Base-by-base conservation (phyloP, 2,797 vertebrate species). In the Falco peregrinus region DNA sequence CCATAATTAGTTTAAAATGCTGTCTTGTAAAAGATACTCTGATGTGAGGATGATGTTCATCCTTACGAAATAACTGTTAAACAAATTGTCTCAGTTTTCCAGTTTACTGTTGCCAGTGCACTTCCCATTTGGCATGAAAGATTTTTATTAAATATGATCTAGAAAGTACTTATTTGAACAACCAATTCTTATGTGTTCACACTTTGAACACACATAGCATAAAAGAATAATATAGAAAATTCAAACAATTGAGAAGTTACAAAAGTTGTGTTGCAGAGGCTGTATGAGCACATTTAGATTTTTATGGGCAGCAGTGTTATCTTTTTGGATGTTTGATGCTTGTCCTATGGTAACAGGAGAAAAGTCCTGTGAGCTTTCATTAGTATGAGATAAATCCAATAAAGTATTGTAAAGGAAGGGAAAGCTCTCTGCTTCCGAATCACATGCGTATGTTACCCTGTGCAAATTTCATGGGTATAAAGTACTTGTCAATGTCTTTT, bases 41-140 rank as follows among this genome's bases (percentile, higher is more conserved):
- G 24, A 11, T 22, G 16, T n/a, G 39, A 61, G 60, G 31, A 48
- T 0, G 3, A 11, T 2, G 4, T 11, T 50, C 19, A 12, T 35
- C 19, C 48, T 63, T 9, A 9, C 3, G 47, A 43, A 65, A 67
- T 10, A 31, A 7, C 9, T 63, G 13, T 70, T 65, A 75, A 69
- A 63, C 20, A 37, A 74, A 56, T 43, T 11, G 13, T 53, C 16
- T 29, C 35, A 11, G 17, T 41, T 85, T 85, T 56, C 39, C 17
- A 15, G 2, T 61, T 70, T 50, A 5, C 20, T 18, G 9, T 35
- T 87, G 33, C 35, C n/a, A 15, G 48, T 17, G 6, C 15, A 1
- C 57, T 80, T 69, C 68, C 13, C 11, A 13, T 39, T 56, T 60
- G 24, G 14, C 33, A 33, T 26, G 39, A 68, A 28, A 48, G 10